A percentile compares a stretch with the other conserved stretches of the same genome.
Evolutionary conservation across 1,140 invertebrate genomes (phyloP).

Genomic region (Pectinophora gossypiella): DNA sequence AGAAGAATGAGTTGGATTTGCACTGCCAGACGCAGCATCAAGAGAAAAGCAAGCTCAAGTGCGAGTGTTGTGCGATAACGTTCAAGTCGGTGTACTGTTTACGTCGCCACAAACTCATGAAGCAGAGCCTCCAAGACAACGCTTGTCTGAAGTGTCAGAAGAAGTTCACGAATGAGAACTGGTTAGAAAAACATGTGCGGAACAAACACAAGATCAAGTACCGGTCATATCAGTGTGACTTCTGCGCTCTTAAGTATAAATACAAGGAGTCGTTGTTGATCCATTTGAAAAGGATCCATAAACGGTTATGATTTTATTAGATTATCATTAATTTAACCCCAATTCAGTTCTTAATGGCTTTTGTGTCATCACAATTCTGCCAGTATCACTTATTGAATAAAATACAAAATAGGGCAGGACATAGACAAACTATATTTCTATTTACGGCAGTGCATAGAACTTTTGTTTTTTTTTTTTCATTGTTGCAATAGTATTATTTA

Average conservation of each 20-base stretch:
- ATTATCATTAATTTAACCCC: no score
- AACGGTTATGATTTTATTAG: constrained; percentile 52
- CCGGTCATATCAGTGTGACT: constrained; percentile 49
- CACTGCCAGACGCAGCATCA: constrained; percentile 60
- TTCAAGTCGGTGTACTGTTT: constrained; percentile 65
- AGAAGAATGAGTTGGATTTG: constrained; percentile 50
- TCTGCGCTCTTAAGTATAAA: constrained; percentile 59
- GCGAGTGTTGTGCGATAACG: constrained; percentile 55
- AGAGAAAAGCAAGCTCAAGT: constrained; percentile 52
- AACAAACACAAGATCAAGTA: constrained; percentile 62
- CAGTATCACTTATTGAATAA: no score
- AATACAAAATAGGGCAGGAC: no score
- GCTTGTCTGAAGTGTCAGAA: constrained; percentile 60
- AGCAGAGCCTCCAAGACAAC: constrained; percentile 52
- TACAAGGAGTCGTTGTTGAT: constrained; percentile 47
- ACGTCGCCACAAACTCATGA: constrained; percentile 56
- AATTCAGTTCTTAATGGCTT: no score
- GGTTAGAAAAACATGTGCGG: constrained; percentile 46
- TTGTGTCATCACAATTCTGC: no score
- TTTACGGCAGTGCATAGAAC: no score
- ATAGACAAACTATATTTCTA: no score
- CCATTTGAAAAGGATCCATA: constrained; percentile 58
- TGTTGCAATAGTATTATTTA: no score
- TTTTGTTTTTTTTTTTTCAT: no score
- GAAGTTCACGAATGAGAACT: constrained; percentile 52